Evolutionary conservation across 1,140 invertebrate species (phyloP).

Genomic region (Ectropis grisescens): DNA sequence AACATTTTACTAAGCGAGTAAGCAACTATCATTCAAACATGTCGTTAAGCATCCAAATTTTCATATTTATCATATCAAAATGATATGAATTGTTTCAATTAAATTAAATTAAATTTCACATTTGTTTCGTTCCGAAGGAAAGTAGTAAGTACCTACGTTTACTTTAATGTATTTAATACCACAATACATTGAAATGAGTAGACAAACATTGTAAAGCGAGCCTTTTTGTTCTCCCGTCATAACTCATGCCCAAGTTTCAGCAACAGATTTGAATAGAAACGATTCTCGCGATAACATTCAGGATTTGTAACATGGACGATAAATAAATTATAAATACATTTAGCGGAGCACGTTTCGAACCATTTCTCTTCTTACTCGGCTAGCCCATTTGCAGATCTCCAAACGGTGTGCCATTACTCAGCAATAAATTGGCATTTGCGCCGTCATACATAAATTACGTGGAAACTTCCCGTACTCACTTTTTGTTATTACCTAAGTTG

Average conservation of each 20-base stretch:
- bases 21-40: too few species aligned
- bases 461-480: constrained; percentile 56
- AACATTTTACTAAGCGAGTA: too few species aligned
- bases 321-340: constrained; percentile 68
- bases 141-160: not conserved
- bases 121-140: not conserved
- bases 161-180: not conserved
- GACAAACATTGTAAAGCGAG: not conserved
- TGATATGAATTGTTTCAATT: too few species aligned
- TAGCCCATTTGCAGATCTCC: constrained; percentile 66
- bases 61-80: too few species aligned
- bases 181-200: not conserved
- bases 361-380: constrained; percentile 64
- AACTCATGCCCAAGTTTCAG: constrained; percentile 10
- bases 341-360: constrained; percentile 48
- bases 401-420: constrained; percentile 68
- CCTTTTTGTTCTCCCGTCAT: constrained; percentile 13
- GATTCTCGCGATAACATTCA: constrained; percentile 44
- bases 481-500: constrained; percentile 24
- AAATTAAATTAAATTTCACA: too few species aligned
- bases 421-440: constrained; percentile 69
- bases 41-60: too few species aligned
- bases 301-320: constrained; percentile 50
- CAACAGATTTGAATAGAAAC: constrained; percentile 16
- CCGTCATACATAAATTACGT: constrained; percentile 67